Base-by-base conservation (phyloP, 2,113 vertebrate genomes). In the Ardeotis arabs region DNA sequence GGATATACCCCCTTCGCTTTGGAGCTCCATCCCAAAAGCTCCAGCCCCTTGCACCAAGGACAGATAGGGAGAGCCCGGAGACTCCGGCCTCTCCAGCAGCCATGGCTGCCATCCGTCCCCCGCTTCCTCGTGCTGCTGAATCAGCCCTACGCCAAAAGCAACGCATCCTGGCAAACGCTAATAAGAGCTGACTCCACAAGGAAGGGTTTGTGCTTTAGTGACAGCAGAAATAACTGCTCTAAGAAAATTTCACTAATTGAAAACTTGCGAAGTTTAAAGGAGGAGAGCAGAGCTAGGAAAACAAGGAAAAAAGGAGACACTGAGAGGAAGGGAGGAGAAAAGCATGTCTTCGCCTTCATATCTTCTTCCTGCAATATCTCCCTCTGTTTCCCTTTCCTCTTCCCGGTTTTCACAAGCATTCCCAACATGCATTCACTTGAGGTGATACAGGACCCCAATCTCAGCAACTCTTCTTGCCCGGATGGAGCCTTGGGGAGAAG, bases 1-100 rank as follows among this genome's bases (percentile, higher is more conserved):
- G 28, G 44, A 33, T 17, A 4, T 14, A 1, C 28, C 25, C 20
- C 29, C 41, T 22, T 41, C 0, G 2, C 24, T 50, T 2, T 8
- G 35, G 10, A 60, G 59, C 55, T 45, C 24, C 10, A 6, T 8
- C 28, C 20, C 35, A 17, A 31, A 15, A 33, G 4, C n/a, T 29
- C 33, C 50, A 15, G 37, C 23, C 24, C 47, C 25, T 67, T 29
- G 3, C 0, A 0, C 68, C 31, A 7, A n/a, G 39, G 67, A 12
- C 5, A 5, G 23, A 9, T 0, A 2, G 35, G 64, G 44, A 10
- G 19, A 33, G 20, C 49, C 23, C 6, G 3, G 39, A 5, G 25
- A 5, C 60, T 10, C 60, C 35, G 24, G 2, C 13, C 49, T 17
- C 35, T 3, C 37, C 21, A 21, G 69, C 5, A 45, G 75, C 63